Conservation (phyloP, 2,113 vertebrate species). For the western clawed frog (Xenopus tropicalis) region UCB_Xtro_10.0 CM004447.2:25096001-25096500, state of each 20-base stretch:
- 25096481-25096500: constrained; percentile 57
- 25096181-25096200: constrained; percentile 77
- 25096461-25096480: constrained; percentile 67
- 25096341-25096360: constrained; percentile 49
- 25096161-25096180: background rate
- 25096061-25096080: too few species aligned
- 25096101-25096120: too few species aligned
- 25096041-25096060: too few species aligned
- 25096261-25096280: constrained; percentile 21
- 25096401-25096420: constrained; percentile 55
- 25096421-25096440: constrained; percentile 53
- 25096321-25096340: constrained; percentile 36
- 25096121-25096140: too few species aligned
- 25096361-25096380: constrained; percentile 44
- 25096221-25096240: constrained; percentile 84
- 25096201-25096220: constrained; percentile 87
- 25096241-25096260: constrained; percentile 69
- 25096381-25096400: constrained; percentile 54
- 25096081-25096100: too few species aligned
- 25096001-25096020: too few species aligned
- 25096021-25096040: too few species aligned
- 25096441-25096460: constrained; percentile 69
- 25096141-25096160: too few species aligned
- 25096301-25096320: constrained; percentile 30
- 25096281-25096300: constrained; percentile 8